Conservation (phyloP, 2,888 invertebrate genomes). For the Tipula helvola region DNA sequence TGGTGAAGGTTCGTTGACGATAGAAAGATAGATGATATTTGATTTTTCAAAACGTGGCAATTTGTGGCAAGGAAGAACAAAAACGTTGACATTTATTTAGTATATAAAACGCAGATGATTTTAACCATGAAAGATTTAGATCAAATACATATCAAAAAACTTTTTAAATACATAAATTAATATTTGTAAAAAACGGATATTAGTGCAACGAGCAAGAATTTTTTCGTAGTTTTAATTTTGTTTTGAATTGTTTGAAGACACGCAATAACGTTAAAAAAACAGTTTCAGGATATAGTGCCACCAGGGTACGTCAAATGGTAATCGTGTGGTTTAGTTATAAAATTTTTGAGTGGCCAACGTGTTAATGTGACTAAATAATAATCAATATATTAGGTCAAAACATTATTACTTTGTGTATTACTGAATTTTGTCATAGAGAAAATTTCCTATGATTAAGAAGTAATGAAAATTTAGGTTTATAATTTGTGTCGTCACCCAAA, state of each 20-base stretch:
- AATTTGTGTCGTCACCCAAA: neutral
- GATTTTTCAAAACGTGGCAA: no score
- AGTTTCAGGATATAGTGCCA: neutral
- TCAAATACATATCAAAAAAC: neutral
- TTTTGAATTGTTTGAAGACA: neutral
- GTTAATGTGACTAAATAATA: neutral
- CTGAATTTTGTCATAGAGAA: neutral
- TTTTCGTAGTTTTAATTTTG: neutral
- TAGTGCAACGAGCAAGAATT: neutral
- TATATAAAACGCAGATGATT: neutral
- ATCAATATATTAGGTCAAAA: neutral
- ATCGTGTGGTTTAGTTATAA: neutral
- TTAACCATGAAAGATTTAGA: neutral
- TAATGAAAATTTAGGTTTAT: neutral
- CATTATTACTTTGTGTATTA: neutral
- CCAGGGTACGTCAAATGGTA: neutral
- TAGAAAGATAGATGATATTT: no score
- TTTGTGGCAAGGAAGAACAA: neutral
- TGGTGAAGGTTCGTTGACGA: no score
- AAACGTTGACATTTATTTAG: neutral
- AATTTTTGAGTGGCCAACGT: neutral
- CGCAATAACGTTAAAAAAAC: neutral
- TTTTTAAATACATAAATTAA: neutral
- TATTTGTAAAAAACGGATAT: neutral
- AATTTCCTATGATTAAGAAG: neutral